Base-by-base conservation (phyloP, 2,797 vertebrate genomes). In the Odontamblyopus lacepedii region DNA sequence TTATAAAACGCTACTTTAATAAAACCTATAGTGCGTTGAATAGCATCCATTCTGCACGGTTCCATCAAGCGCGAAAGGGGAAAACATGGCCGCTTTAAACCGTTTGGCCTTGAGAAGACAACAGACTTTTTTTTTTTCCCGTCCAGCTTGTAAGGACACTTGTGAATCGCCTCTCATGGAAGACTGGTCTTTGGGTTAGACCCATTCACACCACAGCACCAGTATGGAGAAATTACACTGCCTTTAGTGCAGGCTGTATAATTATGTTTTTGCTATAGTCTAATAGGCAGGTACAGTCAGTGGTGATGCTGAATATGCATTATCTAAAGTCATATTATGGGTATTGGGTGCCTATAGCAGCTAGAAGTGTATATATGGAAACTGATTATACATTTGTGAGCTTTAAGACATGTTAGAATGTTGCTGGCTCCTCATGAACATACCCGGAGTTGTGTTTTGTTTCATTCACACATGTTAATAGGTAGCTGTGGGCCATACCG, bases 51-150 rank as follows among this genome's bases (percentile, higher is more conserved):
- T 83, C 80, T 30, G 80, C 63, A 73, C 35, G 65, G 73, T 44
- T 74, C 67, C 29, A 59, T 18, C 57, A 26, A 57, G 66, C 67
- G 61, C 29, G 1, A 1, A 56, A 7, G 59, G 48, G 38, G 5
- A 57, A 70, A 48, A 67, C 73, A 57, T 29, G 23, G 53, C 65
- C 4, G 8, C 64, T 56, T 70, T 48, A 48, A 70, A 67, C 30
- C 16, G 19, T 53, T 75, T 75, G 78, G 74, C 87, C 89, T 87
- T 90, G 81, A 87, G 63, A 19, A 18, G 60, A 82, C 74, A 85
- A 78, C 69, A 60, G 70, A 18, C 59, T 44, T 82, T 88, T 79
- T 73, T 38, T n/a, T 73, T 38, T n/a, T 5, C 38, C 38, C 18
- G n/a, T 79, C 15, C 6, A 0, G 35, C 55, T 29, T 67, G 6